These are phyloP conservation scores for Microcaecilia unicolor DNA, from an alignment of 2,797 vertebrate species.

Conservation along the genomic window DNA sequence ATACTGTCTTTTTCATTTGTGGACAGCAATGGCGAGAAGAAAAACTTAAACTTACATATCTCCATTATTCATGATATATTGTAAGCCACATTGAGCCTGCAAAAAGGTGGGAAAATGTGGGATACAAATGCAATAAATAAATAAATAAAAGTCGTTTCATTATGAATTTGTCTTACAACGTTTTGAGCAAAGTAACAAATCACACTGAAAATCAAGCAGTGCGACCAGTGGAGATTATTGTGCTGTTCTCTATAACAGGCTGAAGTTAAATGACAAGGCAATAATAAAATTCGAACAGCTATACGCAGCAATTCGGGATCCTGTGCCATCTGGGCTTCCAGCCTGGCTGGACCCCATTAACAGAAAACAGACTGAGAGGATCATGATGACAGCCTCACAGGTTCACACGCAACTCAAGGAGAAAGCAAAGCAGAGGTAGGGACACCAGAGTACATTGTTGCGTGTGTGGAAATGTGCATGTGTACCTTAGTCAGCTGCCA, in stretches of 20 bases:
- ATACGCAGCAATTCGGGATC: conserved; percentile 12
- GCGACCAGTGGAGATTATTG: too few relatives aligned
- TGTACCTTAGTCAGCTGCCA: too few relatives aligned
- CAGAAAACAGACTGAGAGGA: not conserved
- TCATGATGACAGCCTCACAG: conserved; percentile 3
- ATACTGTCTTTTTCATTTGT: not conserved
- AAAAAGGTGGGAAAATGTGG: too few relatives aligned
- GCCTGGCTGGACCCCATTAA: conserved; percentile 5
- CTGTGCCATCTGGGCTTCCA: not conserved
- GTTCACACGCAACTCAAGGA: conserved; percentile 22
- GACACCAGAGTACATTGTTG: too few relatives aligned
- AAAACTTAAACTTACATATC: too few relatives aligned
- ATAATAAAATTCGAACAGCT: conserved; percentile 27
- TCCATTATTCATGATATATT: too few relatives aligned
- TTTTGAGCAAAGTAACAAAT: not conserved
- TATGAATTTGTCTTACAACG: not conserved
- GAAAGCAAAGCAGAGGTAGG: conserved; percentile 14
- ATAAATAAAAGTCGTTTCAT: too few relatives aligned
- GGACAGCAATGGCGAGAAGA: not conserved
- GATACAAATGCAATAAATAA: too few relatives aligned
- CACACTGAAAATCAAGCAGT: not conserved
- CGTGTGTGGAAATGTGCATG: too few relatives aligned
- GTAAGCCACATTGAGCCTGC: too few relatives aligned
- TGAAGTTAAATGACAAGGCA: conserved; percentile 22
- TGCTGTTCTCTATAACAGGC: not conserved